Percentiles rank a stretch among this genome's conserved stretches.
phyloP scores from a whole-genome alignment of 2,888 invertebrate species.

The Dascillus cervinus region DNA sequence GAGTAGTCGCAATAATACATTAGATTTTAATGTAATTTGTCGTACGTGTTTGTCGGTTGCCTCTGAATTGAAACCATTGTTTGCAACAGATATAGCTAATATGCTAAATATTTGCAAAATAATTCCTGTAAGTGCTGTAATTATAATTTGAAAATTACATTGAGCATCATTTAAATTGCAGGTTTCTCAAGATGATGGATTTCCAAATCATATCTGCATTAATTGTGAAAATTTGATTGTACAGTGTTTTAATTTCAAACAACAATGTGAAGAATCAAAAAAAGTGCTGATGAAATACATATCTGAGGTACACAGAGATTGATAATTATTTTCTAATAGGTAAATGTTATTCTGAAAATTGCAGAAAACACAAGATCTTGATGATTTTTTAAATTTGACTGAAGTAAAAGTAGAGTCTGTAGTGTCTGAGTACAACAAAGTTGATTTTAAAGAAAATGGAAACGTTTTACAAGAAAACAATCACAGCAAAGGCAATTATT shows the following conservation, averaged over 20 bases:
- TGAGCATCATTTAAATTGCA: constrained; percentile 7
- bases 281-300: constrained; percentile 14
- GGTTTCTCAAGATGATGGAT: constrained; percentile 20
- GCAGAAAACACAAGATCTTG: not conserved
- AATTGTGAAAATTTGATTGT: constrained; percentile 21
- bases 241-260: constrained; percentile 26
- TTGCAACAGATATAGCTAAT: constrained; percentile 15
- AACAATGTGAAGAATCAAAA: constrained; percentile 24
- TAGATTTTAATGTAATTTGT: constrained; percentile 16
- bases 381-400: not conserved
- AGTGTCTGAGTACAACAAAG: not conserved
- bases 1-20: too few species aligned
- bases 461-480: too few species aligned
- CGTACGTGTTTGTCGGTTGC: constrained; percentile 18
- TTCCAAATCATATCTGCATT: constrained; percentile 24
- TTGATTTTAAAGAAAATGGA: not conserved
- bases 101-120: constrained; percentile 18
- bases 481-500: not conserved
- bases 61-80: constrained; percentile 15
- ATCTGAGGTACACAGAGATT: constrained; percentile 5
- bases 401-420: not conserved
- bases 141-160: not conserved
- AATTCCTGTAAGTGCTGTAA: too few species aligned
- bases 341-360: constrained; percentile 1
- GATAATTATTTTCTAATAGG: constrained; percentile 1